These are phyloP conservation scores for Pandemis heparana DNA, from an alignment of 2,888 invertebrate genomes.

Conservation along the genomic window DNA sequence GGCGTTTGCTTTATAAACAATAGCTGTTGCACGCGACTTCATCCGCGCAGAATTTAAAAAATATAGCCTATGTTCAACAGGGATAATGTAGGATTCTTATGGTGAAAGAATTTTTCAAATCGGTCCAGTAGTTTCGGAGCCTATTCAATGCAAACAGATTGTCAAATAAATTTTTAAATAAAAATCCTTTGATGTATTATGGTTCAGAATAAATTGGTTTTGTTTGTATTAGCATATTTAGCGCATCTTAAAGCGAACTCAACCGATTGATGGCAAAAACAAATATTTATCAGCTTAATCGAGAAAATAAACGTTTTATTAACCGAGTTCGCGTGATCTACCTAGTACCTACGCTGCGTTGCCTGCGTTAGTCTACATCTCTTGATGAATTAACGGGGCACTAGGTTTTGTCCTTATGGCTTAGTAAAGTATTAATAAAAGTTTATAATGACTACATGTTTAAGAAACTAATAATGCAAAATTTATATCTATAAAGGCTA, in stretches of 20 bases:
- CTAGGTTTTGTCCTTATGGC: not conserved
- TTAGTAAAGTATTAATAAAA: no score
- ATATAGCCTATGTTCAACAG: no score
- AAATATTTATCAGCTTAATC: conserved; percentile 5
- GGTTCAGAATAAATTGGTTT: conserved; percentile 9
- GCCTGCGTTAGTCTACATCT: not conserved
- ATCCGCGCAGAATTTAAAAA: no score
- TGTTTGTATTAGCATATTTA: conserved; percentile 24
- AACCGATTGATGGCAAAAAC: conserved; percentile 13
- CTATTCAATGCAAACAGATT: no score
- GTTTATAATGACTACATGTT: no score
- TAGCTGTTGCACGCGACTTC: no score
- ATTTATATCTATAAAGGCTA: no score
- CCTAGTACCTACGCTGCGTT: not conserved
- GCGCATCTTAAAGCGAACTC: conserved; percentile 4
- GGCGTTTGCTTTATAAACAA: conserved; percentile 29
- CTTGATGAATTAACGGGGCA: not conserved
- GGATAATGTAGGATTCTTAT: no score
- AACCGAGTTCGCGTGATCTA: not conserved
- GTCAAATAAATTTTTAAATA: no score
- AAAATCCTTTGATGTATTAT: conserved; percentile 32
- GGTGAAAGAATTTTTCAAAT: no score
- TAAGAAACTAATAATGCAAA: no score
- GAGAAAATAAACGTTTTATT: not conserved
- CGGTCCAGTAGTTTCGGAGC: no score